These are phyloP conservation scores for Aeoliscus strigatus DNA, from an alignment of 2,797 vertebrate species.

Conservation along the genomic window DNA sequence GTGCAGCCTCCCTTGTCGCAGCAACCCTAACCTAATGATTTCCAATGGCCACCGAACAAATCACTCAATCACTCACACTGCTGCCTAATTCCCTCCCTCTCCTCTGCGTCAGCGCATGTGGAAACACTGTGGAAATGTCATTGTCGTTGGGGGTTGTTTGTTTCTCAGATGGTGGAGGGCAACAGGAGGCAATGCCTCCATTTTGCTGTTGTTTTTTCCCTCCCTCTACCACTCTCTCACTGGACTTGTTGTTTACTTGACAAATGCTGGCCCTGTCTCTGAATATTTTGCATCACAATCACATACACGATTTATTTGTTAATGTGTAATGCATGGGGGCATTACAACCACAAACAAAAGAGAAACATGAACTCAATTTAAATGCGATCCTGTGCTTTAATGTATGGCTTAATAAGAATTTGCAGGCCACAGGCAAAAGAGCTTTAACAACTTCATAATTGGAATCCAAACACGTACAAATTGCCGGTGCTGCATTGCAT, in stretches of 20 bases:
- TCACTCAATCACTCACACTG: constrained; percentile 51
- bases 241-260: constrained; percentile 57
- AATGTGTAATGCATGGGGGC: constrained; percentile 65
- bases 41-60: constrained; percentile 53
- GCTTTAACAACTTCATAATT: constrained; percentile 79
- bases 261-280: constrained; percentile 51
- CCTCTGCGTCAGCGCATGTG: constrained; percentile 17
- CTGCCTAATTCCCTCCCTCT: constrained; percentile 22
- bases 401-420: constrained; percentile 76
- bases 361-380: constrained; percentile 74
- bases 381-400: constrained; percentile 74
- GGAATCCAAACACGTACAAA: constrained; percentile 81
- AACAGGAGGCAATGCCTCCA: constrained; percentile 37
- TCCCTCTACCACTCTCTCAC: constrained; percentile 30
- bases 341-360: constrained; percentile 66
- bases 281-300: constrained; percentile 72
- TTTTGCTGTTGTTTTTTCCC: constrained; percentile 45
- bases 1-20: constrained; percentile 29
- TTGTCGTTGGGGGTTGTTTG: constrained; percentile 40
- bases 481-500: constrained; percentile 73
- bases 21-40: constrained; percentile 61
- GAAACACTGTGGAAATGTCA: constrained; percentile 24
- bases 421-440: constrained; percentile 72
- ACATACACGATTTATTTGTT: constrained; percentile 66
- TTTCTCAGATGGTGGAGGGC: constrained; percentile 49